Conservation (phyloP, 2,113 vertebrate genomes). For the Argyrosomus japonicus region DNA sequence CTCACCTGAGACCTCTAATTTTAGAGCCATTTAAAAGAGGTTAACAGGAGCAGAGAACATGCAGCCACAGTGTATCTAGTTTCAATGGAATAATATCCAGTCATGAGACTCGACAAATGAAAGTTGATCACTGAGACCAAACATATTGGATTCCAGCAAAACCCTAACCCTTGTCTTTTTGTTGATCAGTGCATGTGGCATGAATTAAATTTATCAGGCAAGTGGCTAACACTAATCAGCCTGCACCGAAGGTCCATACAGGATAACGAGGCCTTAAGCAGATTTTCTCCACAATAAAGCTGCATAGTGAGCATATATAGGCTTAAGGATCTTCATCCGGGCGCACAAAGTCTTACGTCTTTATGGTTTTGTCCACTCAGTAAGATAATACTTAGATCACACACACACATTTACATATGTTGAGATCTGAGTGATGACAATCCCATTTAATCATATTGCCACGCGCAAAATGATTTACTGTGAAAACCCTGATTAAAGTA, state of each 20-base stretch:
- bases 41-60: slow-evolving; percentile 72
- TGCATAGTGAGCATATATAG: slow-evolving; percentile 26
- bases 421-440: slow-evolving; percentile 28
- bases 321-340: slow-evolving; percentile 47
- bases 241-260: slow-evolving; percentile 26
- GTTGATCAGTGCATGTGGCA: slow-evolving; percentile 45
- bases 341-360: slow-evolving; percentile 34
- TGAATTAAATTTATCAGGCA: slow-evolving; percentile 58
- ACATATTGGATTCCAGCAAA: slow-evolving; percentile 53
- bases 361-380: slow-evolving; percentile 41
- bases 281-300: slow-evolving; percentile 62
- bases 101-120: slow-evolving; percentile 54
- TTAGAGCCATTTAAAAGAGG: slow-evolving; percentile 78
- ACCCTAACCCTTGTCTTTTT: slow-evolving; percentile 31
- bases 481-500: not conserved
- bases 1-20: slow-evolving; percentile 82
- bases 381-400: slow-evolving; percentile 23
- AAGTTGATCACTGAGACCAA: slow-evolving; percentile 54
- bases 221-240: slow-evolving; percentile 50
- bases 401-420: slow-evolving; percentile 23
- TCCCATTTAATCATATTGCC: slow-evolving; percentile 18
- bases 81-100: slow-evolving; percentile 68
- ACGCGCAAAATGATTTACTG: slow-evolving; percentile 8
- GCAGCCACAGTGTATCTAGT: slow-evolving; percentile 58
- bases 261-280: slow-evolving; percentile 46